These are phyloP conservation scores for Megaustenia siamemsis DNA, from an alignment of 2,888 invertebrate genomes.

Conservation along the genomic window DNA sequence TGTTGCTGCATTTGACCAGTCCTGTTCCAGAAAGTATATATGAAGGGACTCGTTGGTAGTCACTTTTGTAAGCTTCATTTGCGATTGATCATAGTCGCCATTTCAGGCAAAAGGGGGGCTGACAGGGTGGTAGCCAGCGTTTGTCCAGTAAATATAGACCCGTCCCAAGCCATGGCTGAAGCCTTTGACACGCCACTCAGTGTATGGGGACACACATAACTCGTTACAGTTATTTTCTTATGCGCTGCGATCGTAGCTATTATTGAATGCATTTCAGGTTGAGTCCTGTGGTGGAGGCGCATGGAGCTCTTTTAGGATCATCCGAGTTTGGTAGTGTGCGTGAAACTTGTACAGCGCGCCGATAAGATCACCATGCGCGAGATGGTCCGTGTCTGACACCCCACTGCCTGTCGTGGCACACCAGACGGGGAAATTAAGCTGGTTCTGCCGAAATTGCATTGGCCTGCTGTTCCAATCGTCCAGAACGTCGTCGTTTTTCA, in stretches of 20 bases:
- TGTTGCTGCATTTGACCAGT: no score
- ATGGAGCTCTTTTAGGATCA: neutral
- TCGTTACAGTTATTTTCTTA: neutral
- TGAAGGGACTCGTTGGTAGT: no score
- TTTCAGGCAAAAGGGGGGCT: no score
- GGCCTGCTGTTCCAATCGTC: neutral
- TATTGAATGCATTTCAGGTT: neutral
- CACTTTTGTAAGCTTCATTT: no score
- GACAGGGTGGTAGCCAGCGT: no score
- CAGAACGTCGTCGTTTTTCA: neutral
- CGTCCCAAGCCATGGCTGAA: neutral
- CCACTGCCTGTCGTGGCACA: conserved; percentile 8
- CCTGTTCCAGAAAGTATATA: neutral
- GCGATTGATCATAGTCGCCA: neutral
- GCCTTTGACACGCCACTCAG: neutral
- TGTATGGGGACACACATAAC: neutral
- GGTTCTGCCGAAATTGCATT: conserved; percentile 7
- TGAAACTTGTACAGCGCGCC: neutral
- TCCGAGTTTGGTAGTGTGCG: neutral
- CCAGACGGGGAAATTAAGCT: neutral
- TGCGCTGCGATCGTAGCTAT: neutral
- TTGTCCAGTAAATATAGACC: no score
- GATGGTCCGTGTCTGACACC: neutral
- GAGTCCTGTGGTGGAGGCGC: neutral
- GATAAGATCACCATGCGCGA: neutral